A percentile compares a stretch with the other conserved stretches of the same genome.
Conservation (phyloP, 2,797 vertebrate genomes). For the Eptatretus atami region DNA sequence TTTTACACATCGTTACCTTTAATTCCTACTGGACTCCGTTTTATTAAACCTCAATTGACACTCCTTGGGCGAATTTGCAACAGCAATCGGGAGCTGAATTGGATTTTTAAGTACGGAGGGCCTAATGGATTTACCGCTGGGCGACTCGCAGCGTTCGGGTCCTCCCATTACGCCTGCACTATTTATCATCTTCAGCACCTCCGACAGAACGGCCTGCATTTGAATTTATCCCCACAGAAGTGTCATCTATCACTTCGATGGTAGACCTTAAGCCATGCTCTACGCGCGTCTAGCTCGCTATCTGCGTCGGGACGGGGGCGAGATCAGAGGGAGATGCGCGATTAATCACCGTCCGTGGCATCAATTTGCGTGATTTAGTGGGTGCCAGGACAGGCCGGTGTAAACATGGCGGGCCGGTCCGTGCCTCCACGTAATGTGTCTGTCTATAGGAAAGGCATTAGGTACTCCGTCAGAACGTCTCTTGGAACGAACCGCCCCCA, state of each 20-base stretch:
- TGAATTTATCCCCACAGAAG: constrained; percentile 4
- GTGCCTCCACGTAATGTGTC: constrained; percentile 21
- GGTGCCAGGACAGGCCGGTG: constrained; percentile 13
- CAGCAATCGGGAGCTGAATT: constrained; percentile 3
- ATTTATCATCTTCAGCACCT: constrained; percentile 4
- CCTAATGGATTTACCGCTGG: constrained; percentile 5
- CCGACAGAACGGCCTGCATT: constrained; percentile 5
- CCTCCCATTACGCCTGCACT: constrained; percentile 4
- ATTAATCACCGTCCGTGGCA: constrained; percentile 23
- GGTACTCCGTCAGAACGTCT: constrained; percentile 10
- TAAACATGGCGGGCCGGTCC: constrained; percentile 18
- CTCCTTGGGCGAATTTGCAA: constrained; percentile 1
- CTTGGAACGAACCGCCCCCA: no score
- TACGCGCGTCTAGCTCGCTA: no score
- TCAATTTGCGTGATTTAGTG: constrained; percentile 27
- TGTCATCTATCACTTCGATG: background rate
- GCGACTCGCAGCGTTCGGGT: background rate
- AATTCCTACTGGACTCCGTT: constrained; percentile 1
- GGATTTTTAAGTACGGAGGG: constrained; percentile 2
- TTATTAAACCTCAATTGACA: constrained; percentile 4
- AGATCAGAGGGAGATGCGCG: constrained; percentile 13
- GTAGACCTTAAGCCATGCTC: no score
- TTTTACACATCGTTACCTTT: constrained; percentile 5
- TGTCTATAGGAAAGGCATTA: constrained; percentile 32
- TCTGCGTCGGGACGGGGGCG: background rate